phyloP scores from a whole-genome alignment of 1,140 invertebrate genomes.

The Solenopsis fugax region DNA sequence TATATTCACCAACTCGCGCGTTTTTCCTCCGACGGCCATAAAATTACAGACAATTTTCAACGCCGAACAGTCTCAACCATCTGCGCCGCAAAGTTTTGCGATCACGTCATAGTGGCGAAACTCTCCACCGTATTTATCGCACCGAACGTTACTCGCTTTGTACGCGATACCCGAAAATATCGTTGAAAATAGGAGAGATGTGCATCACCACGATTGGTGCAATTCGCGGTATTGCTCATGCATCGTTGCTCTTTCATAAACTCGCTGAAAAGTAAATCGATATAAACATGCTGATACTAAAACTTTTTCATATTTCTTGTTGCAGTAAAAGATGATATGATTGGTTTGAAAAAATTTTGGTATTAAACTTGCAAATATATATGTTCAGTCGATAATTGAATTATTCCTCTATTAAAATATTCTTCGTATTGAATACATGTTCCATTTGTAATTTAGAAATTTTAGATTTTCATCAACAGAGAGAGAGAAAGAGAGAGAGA shows the following conservation, averaged over 20 bases:
- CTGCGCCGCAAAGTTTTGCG: slow-evolving; percentile 51
- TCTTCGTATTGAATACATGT: not conserved
- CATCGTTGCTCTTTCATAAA: slow-evolving; percentile 45
- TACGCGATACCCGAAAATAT: slow-evolving; percentile 56
- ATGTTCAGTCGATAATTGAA: not conserved
- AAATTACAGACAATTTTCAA: slow-evolving; percentile 63
- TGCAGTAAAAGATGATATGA: not conserved
- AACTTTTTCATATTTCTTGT: slow-evolving; percentile 44
- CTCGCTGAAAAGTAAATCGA: slow-evolving; percentile 27
- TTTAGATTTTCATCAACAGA: not conserved
- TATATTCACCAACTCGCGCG: slow-evolving; percentile 36
- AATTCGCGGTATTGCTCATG: slow-evolving; percentile 61
- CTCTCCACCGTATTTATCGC: slow-evolving; percentile 54
- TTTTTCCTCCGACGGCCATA: slow-evolving; percentile 50
- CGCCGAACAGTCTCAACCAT: slow-evolving; percentile 46
- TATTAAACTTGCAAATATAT: not conserved
- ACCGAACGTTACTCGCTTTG: slow-evolving; percentile 50
- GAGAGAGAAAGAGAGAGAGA: too few relatives aligned
- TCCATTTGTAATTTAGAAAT: not conserved
- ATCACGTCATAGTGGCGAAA: slow-evolving; percentile 35
- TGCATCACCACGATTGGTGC: slow-evolving; percentile 57
- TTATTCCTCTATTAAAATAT: slow-evolving; percentile 1
- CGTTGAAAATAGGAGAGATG: not conserved
- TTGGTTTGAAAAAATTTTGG: slow-evolving; percentile 26
- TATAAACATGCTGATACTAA: slow-evolving; percentile 32